These are phyloP conservation scores for Neodiprion virginianus DNA, from an alignment of 1,140 invertebrate species.

Conservation along the genomic window DNA sequence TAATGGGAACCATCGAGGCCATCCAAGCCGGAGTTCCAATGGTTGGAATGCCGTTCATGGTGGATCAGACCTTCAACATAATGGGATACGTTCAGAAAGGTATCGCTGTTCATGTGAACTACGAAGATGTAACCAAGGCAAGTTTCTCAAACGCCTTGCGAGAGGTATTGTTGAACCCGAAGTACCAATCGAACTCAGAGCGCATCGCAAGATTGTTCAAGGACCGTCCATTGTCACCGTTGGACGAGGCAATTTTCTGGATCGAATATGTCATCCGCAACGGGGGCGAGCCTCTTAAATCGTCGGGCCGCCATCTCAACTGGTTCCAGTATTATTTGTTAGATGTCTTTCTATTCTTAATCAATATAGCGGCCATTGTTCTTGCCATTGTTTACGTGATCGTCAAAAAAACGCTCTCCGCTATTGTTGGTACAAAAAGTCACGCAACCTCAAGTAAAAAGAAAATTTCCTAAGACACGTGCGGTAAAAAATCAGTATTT, in stretches of 20 bases:
- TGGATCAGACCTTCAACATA: conserved; percentile 51
- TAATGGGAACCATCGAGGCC: conserved; percentile 57
- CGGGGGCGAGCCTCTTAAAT: not conserved
- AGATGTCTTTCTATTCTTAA: not conserved
- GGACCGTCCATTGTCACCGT: conserved; percentile 58
- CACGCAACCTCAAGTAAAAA: too few species aligned
- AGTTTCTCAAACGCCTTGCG: conserved; percentile 42
- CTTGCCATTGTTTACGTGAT: not conserved
- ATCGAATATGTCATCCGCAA: conserved; percentile 60
- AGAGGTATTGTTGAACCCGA: conserved; percentile 43
- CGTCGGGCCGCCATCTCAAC: not conserved
- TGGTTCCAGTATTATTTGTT: not conserved
- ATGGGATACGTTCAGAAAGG: conserved; percentile 27
- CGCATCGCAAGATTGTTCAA: conserved; percentile 37
- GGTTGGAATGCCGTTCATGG: conserved; percentile 55
- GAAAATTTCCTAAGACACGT: too few species aligned
- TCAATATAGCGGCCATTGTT: not conserved
- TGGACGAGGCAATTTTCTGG: conserved; percentile 66
- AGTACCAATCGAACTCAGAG: conserved; percentile 28
- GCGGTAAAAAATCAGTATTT: too few species aligned
- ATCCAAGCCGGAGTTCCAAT: conserved; percentile 59
- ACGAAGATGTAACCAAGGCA: conserved; percentile 41
- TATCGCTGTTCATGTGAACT: conserved; percentile 31
- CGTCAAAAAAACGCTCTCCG: not conserved
- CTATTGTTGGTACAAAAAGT: too few species aligned